Conservation (phyloP, 2,113 vertebrate genomes). For the Proterorhinus semilunaris region DNA sequence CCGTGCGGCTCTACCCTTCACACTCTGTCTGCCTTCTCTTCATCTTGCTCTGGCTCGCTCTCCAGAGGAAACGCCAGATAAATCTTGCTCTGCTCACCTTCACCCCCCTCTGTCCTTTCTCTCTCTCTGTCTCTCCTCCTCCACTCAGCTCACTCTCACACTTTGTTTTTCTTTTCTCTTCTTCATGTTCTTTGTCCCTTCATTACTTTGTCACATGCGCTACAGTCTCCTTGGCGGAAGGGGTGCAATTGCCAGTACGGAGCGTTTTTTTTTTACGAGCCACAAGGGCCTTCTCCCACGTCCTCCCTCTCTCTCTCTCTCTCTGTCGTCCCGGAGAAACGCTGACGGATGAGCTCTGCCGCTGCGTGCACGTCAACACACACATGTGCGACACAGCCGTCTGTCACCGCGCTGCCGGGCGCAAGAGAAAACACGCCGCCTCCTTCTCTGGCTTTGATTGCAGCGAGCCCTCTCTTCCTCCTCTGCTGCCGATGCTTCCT, state of each 20-base stretch:
- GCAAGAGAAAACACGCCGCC: conserved; percentile 52
- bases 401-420: conserved; percentile 61
- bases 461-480: conserved; percentile 55
- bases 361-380: conserved; percentile 26
- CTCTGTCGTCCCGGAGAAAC: conserved; percentile 46
- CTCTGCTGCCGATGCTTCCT: conserved; percentile 15
- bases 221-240: conserved; percentile 51
- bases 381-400: conserved; percentile 26
- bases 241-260: conserved; percentile 47
- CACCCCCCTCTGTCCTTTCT: conserved; percentile 37
- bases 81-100: conserved; percentile 52
- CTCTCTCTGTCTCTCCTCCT: conserved; percentile 4
- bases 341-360: conserved; percentile 69
- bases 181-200: conserved; percentile 22
- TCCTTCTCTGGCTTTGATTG: conserved; percentile 66
- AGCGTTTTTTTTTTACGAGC: conserved; percentile 65
- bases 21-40: conserved; percentile 32
- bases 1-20: conserved; percentile 30
- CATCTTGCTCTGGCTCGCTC: conserved; percentile 27
- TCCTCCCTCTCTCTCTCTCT: conserved; percentile 18
- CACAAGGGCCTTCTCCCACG: conserved; percentile 65
- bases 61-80: conserved; percentile 59
- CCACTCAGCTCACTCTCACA: conserved; percentile 28
- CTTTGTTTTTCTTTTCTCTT: conserved; percentile 36
- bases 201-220: conserved; percentile 40